A percentile compares a stretch with the other conserved stretches of the same genome.
These are phyloP conservation scores for Trichonephila inaurata DNA, from an alignment of 1,140 invertebrate genomes.

Conservation along the genomic window DNA sequence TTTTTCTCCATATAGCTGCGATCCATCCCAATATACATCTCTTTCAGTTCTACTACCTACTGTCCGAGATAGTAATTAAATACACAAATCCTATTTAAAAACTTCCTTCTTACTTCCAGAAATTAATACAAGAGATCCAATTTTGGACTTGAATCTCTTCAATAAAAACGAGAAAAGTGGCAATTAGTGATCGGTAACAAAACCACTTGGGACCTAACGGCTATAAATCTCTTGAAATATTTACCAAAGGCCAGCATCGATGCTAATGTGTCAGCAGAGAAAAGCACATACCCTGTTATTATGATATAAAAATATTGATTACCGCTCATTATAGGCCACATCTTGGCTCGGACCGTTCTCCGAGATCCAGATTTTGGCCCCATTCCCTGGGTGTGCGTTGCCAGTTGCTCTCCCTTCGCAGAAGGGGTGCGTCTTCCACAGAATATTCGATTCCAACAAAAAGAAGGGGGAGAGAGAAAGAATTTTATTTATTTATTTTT, in stretches of 20 bases:
- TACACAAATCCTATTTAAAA: no score
- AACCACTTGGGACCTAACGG: background rate
- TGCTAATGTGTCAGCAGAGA: background rate
- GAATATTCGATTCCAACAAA: background rate
- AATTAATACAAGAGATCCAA: background rate
- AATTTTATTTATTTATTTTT: background rate
- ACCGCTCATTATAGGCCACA: slow-evolving; percentile 38
- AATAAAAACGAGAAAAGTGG: background rate
- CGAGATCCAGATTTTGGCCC: slow-evolving; percentile 35
- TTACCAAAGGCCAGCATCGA: background rate
- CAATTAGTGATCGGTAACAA: slow-evolving; percentile 3
- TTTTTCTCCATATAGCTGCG: no score
- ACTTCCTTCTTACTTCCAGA: background rate
- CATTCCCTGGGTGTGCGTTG: slow-evolving; percentile 22
- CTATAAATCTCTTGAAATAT: background rate
- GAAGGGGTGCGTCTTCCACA: background rate
- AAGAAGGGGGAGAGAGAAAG: background rate
- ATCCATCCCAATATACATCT: no score
- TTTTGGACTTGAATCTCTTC: background rate
- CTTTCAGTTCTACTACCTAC: no score
- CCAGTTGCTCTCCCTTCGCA: slow-evolving; percentile 12
- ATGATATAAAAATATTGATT: slow-evolving; percentile 57
- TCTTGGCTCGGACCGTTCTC: slow-evolving; percentile 34
- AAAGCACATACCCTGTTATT: background rate
- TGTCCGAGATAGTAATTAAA: no score